Evolutionary conservation across 1,140 invertebrate species (phyloP).

Genomic region (Drosophila cardini): DNA sequence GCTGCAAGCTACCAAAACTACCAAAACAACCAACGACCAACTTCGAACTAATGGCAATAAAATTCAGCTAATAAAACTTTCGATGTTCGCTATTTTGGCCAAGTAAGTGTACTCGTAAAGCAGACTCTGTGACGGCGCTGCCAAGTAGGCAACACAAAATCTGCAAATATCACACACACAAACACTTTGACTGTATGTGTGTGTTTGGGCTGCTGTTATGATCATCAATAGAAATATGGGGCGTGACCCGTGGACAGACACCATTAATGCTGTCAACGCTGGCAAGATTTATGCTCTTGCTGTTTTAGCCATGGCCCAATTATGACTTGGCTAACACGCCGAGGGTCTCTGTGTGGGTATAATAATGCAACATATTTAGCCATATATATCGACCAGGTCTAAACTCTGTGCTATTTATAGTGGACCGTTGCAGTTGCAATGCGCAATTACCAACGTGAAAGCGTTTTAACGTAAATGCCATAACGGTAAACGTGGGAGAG

Average conservation of each 20-base stretch:
- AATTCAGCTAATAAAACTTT: constrained; percentile 39
- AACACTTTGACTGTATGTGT: neutral
- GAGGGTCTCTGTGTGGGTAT: constrained; percentile 7
- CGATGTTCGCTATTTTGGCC: constrained; percentile 26
- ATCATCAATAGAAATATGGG: constrained; percentile 25
- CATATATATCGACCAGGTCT: constrained; percentile 16
- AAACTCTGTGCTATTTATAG: constrained; percentile 27
- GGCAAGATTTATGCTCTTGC: constrained; percentile 59
- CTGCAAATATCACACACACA: constrained; percentile 10
- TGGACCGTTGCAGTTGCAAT: constrained; percentile 16
- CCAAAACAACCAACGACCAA: too few relatives aligned
- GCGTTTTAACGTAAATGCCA: constrained; percentile 6
- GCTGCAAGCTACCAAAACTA: too few relatives aligned
- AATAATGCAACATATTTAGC: constrained; percentile 18
- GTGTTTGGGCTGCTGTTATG: constrained; percentile 17
- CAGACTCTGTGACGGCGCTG: constrained; percentile 27
- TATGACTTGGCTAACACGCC: constrained; percentile 31
- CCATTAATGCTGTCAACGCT: constrained; percentile 54
- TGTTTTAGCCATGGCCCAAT: constrained; percentile 57
- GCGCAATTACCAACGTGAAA: constrained; percentile 26
- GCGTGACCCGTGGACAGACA: constrained; percentile 12
- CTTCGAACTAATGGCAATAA: constrained; percentile 18
- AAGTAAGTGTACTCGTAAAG: neutral
- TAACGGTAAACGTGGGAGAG: constrained; percentile 15
- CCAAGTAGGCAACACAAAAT: constrained; percentile 52